Evolutionary conservation across 2,113 vertebrate species (phyloP).

Genomic region (Oophaga pumilio): DNA sequence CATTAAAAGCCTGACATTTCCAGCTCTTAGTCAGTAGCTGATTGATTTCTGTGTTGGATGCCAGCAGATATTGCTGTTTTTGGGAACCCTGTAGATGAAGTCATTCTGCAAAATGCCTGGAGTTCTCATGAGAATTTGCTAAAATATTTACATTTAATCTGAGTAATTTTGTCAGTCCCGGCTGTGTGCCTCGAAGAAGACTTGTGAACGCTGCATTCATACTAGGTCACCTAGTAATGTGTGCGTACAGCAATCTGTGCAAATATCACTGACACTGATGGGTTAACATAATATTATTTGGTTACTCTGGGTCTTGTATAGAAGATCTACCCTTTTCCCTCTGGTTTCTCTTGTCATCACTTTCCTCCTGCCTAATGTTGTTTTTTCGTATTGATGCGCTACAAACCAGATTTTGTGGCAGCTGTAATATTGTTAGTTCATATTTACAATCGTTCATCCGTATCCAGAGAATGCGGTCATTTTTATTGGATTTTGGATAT

Average conservation of each 20-base stretch:
- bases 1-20: neutral
- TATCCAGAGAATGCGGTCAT: conserved; percentile 8
- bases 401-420: conserved; percentile 37
- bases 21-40: neutral
- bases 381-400: conserved; percentile 25
- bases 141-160: conserved; percentile 35
- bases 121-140: neutral
- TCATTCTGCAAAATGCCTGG: conserved; percentile 9
- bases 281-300: conserved; percentile 27
- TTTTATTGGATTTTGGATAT: conserved; percentile 19
- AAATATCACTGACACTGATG: conserved; percentile 3
- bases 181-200: neutral
- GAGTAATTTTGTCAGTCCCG: conserved; percentile 28
- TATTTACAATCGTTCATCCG: conserved; percentile 26
- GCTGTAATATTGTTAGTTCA: conserved; percentile 32
- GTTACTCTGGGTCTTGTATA: neutral
- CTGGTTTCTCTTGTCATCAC: conserved; percentile 5
- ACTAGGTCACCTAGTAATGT: neutral
- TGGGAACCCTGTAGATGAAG: neutral
- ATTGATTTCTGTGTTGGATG: neutral
- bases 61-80: neutral
- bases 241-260: neutral
- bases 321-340: neutral
- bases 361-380: conserved; percentile 17
- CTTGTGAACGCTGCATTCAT: neutral